A percentile compares a stretch with the other conserved stretches of the same genome.
phyloP scores from a whole-genome alignment of 2,797 vertebrate genomes.

The Odontamblyopus lacepedii region DNA sequence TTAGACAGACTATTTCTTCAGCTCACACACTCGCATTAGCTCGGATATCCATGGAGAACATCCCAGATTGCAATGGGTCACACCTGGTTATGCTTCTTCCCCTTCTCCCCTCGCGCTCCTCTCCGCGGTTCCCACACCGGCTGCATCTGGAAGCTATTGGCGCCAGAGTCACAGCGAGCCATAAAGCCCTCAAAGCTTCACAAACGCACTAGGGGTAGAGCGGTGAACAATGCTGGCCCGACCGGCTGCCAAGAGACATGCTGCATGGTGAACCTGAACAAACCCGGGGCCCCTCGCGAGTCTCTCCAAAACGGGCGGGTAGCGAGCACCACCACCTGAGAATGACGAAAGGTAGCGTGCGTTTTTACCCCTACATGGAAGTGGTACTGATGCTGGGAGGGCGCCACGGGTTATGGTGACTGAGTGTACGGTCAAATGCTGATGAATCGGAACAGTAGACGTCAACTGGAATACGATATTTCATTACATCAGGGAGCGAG shows the following conservation, averaged over 20 bases:
- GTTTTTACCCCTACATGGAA: constrained; percentile 75
- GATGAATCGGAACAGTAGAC: constrained; percentile 46
- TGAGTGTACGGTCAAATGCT: constrained; percentile 45
- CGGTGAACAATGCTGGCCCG: constrained; percentile 76
- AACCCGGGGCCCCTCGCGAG: constrained; percentile 67
- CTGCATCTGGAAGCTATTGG: constrained; percentile 83
- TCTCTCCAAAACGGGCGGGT: constrained; percentile 50
- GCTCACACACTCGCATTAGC: constrained; percentile 44
- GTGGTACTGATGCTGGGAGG: constrained; percentile 61
- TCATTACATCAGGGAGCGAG: background rate
- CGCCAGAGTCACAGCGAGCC: constrained; percentile 79
- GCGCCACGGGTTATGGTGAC: constrained; percentile 55
- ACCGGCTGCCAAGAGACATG: constrained; percentile 77
- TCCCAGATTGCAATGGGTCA: constrained; percentile 75
- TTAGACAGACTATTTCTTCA: constrained; percentile 46
- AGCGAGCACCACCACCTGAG: constrained; percentile 73
- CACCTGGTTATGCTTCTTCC: constrained; percentile 79
- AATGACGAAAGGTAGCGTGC: constrained; percentile 50
- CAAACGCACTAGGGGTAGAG: constrained; percentile 77
- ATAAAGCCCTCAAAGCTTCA: constrained; percentile 81
- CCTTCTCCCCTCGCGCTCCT: constrained; percentile 49
- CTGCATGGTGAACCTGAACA: constrained; percentile 77
- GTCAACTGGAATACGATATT: constrained; percentile 44
- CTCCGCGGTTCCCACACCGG: constrained; percentile 76
- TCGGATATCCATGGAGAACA: constrained; percentile 69